Conservation (phyloP, 1,140 invertebrate genomes). For the Calosoma granatense region DNA sequence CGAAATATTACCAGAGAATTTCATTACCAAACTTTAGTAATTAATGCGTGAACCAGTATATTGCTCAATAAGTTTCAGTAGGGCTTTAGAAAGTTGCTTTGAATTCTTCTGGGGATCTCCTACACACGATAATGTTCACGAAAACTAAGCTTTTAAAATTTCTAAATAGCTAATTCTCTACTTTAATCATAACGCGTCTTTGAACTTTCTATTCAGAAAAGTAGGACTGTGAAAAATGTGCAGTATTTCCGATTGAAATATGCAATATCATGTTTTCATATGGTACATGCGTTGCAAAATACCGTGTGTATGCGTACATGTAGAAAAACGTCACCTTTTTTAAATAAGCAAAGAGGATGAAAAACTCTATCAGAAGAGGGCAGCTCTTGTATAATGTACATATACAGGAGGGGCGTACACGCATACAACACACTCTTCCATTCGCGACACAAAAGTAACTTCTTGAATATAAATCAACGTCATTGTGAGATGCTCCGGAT, state of each 20-base stretch:
- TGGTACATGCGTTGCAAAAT: no score
- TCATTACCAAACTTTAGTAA: conserved; percentile 1
- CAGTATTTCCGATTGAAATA: no score
- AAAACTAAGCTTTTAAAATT: no score
- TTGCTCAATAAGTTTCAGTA: not conserved
- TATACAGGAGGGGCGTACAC: not conserved
- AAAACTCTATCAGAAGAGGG: not conserved
- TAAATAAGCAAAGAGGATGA: not conserved
- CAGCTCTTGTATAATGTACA: not conserved
- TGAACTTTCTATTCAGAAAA: no score
- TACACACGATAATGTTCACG: not conserved
- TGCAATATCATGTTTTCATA: no score
- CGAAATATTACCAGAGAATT: conserved; percentile 4
- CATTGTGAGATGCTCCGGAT: conserved; percentile 16
- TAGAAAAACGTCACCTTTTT: not conserved
- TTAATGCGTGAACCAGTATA: not conserved
- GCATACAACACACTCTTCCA: conserved; percentile 14
- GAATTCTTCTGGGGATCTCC: not conserved
- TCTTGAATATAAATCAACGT: conserved; percentile 25
- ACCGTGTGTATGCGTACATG: not conserved
- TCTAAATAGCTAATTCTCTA: no score
- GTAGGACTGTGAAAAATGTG: no score
- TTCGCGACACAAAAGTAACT: conserved; percentile 22
- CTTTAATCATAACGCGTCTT: no score
- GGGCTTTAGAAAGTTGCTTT: not conserved